Percentiles rank a stretch among this genome's conserved stretches.
These are phyloP conservation scores for Lottia scabra DNA, from an alignment of 2,888 invertebrate genomes.

Conservation along the genomic window DNA sequence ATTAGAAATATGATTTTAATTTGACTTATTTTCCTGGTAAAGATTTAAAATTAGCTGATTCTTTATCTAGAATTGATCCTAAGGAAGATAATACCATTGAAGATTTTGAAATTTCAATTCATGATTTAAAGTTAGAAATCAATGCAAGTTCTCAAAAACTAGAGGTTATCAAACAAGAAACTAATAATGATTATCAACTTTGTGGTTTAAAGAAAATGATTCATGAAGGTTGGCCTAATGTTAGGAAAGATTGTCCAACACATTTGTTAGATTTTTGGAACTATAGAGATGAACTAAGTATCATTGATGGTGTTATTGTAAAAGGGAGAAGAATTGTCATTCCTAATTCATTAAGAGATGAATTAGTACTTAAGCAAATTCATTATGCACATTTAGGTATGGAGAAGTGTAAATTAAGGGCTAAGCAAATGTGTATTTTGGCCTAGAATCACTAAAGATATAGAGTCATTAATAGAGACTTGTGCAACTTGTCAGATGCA, in stretches of 20 bases:
- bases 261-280: slow-evolving; percentile 3
- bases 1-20: neutral
- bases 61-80: slow-evolving; percentile 1
- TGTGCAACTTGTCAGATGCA: neutral
- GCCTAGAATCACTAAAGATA: neutral
- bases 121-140: neutral
- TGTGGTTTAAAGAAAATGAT: neutral
- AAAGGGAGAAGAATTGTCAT: neutral
- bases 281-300: neutral
- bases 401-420: neutral
- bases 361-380: neutral
- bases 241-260: neutral
- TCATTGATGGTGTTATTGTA: neutral
- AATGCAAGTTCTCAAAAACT: neutral
- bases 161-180: neutral
- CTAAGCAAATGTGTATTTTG: neutral
- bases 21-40: neutral
- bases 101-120: neutral
- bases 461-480: neutral
- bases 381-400: slow-evolving; percentile 3
- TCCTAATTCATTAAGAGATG: neutral
- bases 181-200: neutral
- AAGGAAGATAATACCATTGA: neutral
- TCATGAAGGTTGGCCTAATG: neutral
- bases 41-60: neutral